Percentiles rank a stretch among this genome's conserved stretches.
Conservation (phyloP, 2,113 vertebrate genomes). For the Pseudorectes ferrugineus region DNA sequence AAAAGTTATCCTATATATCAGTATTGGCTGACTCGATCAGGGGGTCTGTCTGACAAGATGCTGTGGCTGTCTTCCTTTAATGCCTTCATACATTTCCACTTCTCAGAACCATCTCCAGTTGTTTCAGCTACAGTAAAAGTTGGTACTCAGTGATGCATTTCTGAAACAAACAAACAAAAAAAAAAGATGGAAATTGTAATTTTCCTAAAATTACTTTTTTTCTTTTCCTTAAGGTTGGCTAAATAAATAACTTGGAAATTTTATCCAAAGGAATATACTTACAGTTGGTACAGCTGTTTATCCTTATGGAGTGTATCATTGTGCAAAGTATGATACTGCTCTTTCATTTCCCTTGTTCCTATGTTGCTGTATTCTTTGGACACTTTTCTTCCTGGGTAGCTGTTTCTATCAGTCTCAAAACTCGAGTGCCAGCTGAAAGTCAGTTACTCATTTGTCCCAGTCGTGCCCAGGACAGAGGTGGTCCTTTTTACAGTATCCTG, state of each 20-base stretch:
- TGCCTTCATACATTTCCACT: neutral
- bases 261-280: neutral
- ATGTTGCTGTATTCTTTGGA: neutral
- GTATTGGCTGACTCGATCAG: neutral
- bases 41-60: neutral
- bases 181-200: accelerated
- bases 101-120: neutral
- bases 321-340: neutral
- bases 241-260: neutral
- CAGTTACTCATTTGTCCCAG: neutral
- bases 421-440: neutral
- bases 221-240: neutral
- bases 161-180: neutral
- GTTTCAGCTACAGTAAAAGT: neutral
- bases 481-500: neutral
- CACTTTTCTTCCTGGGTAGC: neutral
- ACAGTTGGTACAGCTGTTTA: neutral
- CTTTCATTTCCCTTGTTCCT: neutral
- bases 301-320: neutral
- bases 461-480: too few relatives aligned
- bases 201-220: neutral
- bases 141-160: neutral
- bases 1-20: neutral
- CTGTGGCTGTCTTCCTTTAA: neutral
- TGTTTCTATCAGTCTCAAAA: neutral